Percentiles rank a stretch among this genome's conserved stretches.
phyloP scores from a whole-genome alignment of 2,113 vertebrate species.

The Eupsittula cactorum region DNA sequence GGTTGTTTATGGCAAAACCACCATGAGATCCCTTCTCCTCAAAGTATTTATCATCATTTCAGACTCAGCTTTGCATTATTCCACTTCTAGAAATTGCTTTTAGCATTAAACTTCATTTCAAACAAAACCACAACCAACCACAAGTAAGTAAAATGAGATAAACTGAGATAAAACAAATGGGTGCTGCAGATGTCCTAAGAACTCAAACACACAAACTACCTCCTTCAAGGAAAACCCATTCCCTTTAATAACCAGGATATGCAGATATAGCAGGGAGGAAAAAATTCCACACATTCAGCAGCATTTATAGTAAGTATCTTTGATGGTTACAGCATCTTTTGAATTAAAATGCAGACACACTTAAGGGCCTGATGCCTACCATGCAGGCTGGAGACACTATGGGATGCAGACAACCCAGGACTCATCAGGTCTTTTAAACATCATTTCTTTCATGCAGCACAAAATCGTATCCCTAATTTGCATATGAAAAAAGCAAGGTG shows the following conservation, averaged over 20 bases:
- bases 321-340: slow-evolving; percentile 31
- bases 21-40: neutral
- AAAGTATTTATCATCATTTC: neutral
- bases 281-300: neutral
- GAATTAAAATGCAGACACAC: neutral
- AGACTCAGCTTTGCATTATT: neutral
- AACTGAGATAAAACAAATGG: neutral
- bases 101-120: neutral
- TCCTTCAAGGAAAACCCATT: slow-evolving; percentile 32
- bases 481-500: neutral
- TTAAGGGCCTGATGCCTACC: neutral
- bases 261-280: slow-evolving; percentile 12
- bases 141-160: neutral
- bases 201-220: neutral
- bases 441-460: neutral
- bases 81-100: neutral
- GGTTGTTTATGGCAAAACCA: neutral
- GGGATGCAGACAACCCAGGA: neutral
- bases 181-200: neutral
- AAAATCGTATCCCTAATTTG: neutral
- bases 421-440: slow-evolving; percentile 32
- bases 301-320: neutral
- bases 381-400: neutral
- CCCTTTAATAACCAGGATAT: slow-evolving; percentile 8
- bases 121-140: neutral